These are phyloP conservation scores for Drosophila willistoni DNA, from an alignment of 1,140 invertebrate genomes.

Conservation along the genomic window DNA sequence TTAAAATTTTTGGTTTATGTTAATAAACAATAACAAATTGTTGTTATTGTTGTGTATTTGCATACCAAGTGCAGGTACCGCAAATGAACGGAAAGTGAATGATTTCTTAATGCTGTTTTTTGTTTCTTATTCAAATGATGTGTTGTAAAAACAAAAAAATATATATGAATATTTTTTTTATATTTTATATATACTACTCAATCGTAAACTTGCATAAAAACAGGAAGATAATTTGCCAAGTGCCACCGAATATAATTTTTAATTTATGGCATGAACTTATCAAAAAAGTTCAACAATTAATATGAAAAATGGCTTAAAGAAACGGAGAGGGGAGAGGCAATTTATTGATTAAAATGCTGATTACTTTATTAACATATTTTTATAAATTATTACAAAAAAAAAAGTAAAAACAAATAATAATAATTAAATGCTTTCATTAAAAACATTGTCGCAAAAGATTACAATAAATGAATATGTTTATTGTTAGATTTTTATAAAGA, in stretches of 20 bases:
- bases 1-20: slow-evolving; percentile 42
- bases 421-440: too few relatives aligned
- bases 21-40: slow-evolving; percentile 19
- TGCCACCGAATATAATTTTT: slow-evolving; percentile 36
- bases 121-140: slow-evolving; percentile 21
- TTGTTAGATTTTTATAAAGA: too few relatives aligned
- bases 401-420: too few relatives aligned
- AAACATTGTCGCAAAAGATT: too few relatives aligned
- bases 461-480: too few relatives aligned
- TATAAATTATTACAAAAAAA: background rate
- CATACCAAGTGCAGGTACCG: slow-evolving; percentile 21
- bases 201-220: background rate
- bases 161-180: too few relatives aligned
- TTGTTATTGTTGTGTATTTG: slow-evolving; percentile 27
- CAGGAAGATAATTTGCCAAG: slow-evolving; percentile 31
- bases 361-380: background rate
- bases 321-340: background rate
- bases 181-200: too few relatives aligned
- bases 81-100: slow-evolving; percentile 57
- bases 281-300: slow-evolving; percentile 31
- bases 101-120: slow-evolving; percentile 54
- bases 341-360: slow-evolving; percentile 11
- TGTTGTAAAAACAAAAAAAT: too few relatives aligned
- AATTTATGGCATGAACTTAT: slow-evolving; percentile 34
- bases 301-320: slow-evolving; percentile 25